Conservation (phyloP, 2,113 vertebrate species). For the Pungitius pungitius region DNA sequence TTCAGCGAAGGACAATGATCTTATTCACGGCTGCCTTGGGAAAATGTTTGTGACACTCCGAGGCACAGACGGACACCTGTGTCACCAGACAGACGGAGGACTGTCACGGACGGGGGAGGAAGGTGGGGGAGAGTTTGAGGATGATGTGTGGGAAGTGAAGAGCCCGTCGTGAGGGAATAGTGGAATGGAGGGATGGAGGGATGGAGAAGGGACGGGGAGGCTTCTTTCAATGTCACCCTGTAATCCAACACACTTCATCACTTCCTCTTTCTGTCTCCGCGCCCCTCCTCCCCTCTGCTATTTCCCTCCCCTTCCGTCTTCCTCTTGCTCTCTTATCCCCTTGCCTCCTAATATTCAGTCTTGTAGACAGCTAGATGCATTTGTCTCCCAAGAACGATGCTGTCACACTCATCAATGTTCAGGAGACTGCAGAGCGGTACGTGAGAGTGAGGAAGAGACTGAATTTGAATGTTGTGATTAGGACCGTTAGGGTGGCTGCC, state of each 20-base stretch:
- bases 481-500: constrained; percentile 14
- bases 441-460: constrained; percentile 1
- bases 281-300: background rate
- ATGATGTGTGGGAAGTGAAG: constrained; percentile 38
- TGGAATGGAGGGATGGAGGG: constrained; percentile 18
- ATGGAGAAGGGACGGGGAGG: constrained; percentile 33
- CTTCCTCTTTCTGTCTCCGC: constrained; percentile 36
- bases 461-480: constrained; percentile 37
- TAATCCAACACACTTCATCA: constrained; percentile 61
- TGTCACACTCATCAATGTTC: constrained; percentile 56
- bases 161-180: constrained; percentile 19
- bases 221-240: constrained; percentile 66
- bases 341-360: constrained; percentile 45
- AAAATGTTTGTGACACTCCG: constrained; percentile 61
- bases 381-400: constrained; percentile 33
- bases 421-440: constrained; percentile 5
- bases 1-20: constrained; percentile 61
- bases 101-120: background rate
- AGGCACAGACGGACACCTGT: constrained; percentile 33
- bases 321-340: constrained; percentile 2
- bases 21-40: constrained; percentile 52
- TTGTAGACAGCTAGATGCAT: constrained; percentile 38
- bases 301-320: constrained; percentile 11
- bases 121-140: background rate
- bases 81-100: constrained; percentile 17